Base-by-base conservation (phyloP, 2,113 vertebrate genomes). In the Anarrhichthys ocellatus region DNA sequence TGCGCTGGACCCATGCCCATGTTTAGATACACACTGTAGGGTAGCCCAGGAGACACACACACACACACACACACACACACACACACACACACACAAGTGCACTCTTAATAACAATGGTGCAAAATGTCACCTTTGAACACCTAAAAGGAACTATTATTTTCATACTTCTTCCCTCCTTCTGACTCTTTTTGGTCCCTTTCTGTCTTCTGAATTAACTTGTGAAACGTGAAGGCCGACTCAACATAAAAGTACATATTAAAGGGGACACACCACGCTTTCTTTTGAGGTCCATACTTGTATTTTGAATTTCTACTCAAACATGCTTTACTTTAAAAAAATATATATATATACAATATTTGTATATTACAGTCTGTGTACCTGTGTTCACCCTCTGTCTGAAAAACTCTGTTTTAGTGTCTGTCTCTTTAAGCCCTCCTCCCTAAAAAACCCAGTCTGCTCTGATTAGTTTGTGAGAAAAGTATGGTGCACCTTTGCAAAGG, bases 1-100 rank as follows among this genome's bases (percentile, higher is more conserved):
- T 58, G 11, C 70, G 58, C 73, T 84, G 75, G 85, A 84, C 6
- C 10, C 22, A 17, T 66, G 88, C 78, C 82, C 42, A 32, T 83
- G 80, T 84, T 85, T 81, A 80, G 59, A 75, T 36, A 76, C 81
- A 84, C 65, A 73, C 50, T 65, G 46, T 15, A 44, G 54, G 58
- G 61, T 81, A 76, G 76, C 66, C 82, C 59, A 85, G 75, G 80
- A 78, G 18, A 90, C 80, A 76, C 44, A 68, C 56, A 71, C 81
- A 78, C 27, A 68, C 62, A 81, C 64, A n/a, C n/a, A n/a, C n/a
- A n/a, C n/a, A n/a, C n/a, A n/a, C n/a, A n/a, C n/a, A n/a, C n/a
- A n/a, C n/a, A 42, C 69, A 78, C 40, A 0, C 38, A 17, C 32
- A 1, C 2, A 4, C 38, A 44, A 15, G 22, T 4, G 1, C 38